These are phyloP conservation scores for Apogon talboti DNA, from an alignment of 2,797 vertebrate species.

Conservation along the genomic window DNA sequence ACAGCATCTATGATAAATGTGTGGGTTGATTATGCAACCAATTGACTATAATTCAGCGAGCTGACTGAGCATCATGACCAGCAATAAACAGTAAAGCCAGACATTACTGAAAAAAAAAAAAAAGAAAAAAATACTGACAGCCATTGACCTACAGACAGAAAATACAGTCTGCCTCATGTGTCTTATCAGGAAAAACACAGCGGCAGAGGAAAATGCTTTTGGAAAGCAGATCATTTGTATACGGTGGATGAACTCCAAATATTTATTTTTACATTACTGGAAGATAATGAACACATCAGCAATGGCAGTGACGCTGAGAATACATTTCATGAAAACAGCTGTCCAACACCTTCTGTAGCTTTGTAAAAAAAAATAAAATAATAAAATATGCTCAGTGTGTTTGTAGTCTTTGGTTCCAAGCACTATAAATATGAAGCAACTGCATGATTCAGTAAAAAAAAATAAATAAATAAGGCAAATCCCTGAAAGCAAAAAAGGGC, in stretches of 20 bases:
- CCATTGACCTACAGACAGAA: neutral
- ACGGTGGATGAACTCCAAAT: neutral
- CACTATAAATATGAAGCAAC: too few species aligned
- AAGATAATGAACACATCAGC: neutral
- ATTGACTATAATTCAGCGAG: constrained; percentile 82
- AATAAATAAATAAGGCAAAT: too few species aligned
- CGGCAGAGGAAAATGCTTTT: neutral
- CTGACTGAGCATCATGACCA: constrained; percentile 72
- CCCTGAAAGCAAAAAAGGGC: too few species aligned
- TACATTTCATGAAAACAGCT: too few species aligned
- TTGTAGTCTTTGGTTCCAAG: too few species aligned
- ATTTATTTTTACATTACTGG: constrained; percentile 1
- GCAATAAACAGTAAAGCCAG: constrained; percentile 41
- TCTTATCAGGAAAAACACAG: constrained; percentile 5
- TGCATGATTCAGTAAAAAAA: too few species aligned
- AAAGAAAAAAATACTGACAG: too few species aligned
- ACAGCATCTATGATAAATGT: constrained; percentile 80
- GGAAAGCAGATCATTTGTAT: neutral
- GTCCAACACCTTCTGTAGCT: too few species aligned
- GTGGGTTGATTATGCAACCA: constrained; percentile 83
- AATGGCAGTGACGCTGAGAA: neutral
- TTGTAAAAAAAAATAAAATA: too few species aligned
- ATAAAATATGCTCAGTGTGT: too few species aligned
- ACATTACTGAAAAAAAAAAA: constrained; percentile 13
- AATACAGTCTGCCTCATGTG: too few species aligned